Percentiles rank a stretch among this genome's conserved stretches.
Conservation (phyloP, 2,797 vertebrate species). For the Aldrovandia affinis region DNA sequence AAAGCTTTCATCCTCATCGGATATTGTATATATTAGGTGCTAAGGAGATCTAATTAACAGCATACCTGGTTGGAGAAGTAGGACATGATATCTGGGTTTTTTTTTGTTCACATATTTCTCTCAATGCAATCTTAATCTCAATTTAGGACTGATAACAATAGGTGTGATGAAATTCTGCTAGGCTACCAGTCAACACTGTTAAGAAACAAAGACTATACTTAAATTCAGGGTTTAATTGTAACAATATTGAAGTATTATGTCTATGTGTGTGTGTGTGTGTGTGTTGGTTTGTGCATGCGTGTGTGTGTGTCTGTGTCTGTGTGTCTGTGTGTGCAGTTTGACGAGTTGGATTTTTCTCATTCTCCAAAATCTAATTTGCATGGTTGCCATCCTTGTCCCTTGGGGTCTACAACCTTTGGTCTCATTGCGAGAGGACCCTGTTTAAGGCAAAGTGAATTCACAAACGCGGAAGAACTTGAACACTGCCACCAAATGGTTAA, state of each 20-base stretch:
- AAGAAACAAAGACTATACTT: not conserved
- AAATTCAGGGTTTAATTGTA: not conserved
- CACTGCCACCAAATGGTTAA: constrained; percentile 80
- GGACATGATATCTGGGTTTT: constrained; percentile 30
- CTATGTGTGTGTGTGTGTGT: not conserved
- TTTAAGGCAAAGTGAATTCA: constrained; percentile 8
- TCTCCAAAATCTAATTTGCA: constrained; percentile 42
- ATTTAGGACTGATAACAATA: not conserved
- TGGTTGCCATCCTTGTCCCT: constrained; percentile 69
- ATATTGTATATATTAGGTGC: constrained; percentile 41
- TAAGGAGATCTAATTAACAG: constrained; percentile 44
- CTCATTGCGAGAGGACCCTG: constrained; percentile 36
- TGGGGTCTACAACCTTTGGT: constrained; percentile 55
- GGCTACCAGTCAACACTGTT: not conserved
- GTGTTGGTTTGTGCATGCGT: not conserved
- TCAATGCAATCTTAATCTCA: not conserved
- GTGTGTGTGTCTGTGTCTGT: not conserved
- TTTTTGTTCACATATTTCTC: constrained; percentile 31
- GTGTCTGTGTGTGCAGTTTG: not conserved
- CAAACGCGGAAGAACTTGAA: constrained; percentile 63
- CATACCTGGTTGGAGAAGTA: constrained; percentile 14
- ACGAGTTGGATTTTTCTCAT: not conserved
- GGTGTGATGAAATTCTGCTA: not conserved
- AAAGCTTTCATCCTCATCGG: constrained; percentile 42
- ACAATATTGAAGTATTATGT: not conserved